Base-by-base conservation (phyloP, 2,113 vertebrate species). In the Gallinago undulata region DNA sequence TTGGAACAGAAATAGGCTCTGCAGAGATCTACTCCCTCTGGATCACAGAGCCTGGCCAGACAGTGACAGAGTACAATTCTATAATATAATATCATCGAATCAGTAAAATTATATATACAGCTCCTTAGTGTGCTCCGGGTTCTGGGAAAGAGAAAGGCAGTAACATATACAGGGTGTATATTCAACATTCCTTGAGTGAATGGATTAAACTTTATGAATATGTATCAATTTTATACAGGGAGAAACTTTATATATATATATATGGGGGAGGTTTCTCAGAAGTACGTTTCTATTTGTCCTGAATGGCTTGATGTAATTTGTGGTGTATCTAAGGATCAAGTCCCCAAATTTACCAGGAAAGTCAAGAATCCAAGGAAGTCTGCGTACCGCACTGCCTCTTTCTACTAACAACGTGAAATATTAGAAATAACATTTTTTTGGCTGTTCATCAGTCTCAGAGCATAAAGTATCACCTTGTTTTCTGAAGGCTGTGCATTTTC, bases 21-120 rank as follows among this genome's bases (percentile, higher is more conserved):
- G 68, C 88, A 57, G 94, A 85, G 67, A 48, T 79, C 83, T 41
- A 0, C 35, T 88, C 68, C 72, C 64, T 67, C 13, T 12, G 79
- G 67, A 41, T 57, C n/a, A 1, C 9, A 9, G 53, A 76, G 78
- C 35, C 67, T 76, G 82, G 63, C n/a, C 76, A 76, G 82, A 7
- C 62, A 86, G 67, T 4, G 79, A 28, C 63, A 93, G 39, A 53
- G 67, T 33, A 31, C 37, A 70, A 2, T 6, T 92, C 68, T 33
- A 0, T 7, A 13, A 53, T 4, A 23, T 3, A 22, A 24, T 28
- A 23, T 45, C 41, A 62, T 69, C 2, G 1, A n/a, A 90, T n/a
- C 79, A n/a, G 50, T 73, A 3, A 62, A 53, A 80, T 21, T 24
- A 2, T 4, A 22, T 17, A 10, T 60, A 43, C 53, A 66, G 84